Evolutionary conservation across 1,140 invertebrate genomes (phyloP).

Genomic region (Notospermus geniculatus): DNA sequence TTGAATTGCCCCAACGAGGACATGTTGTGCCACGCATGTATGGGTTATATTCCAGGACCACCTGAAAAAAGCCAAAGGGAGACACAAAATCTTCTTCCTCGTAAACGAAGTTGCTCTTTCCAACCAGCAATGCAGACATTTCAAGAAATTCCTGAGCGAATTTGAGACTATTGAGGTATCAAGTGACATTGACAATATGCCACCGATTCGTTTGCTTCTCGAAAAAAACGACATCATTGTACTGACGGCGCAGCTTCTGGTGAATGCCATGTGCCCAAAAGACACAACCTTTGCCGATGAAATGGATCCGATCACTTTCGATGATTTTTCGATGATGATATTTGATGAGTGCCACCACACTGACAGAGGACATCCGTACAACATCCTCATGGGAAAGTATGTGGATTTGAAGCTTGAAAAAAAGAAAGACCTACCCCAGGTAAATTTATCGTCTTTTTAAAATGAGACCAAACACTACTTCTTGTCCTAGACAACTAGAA

Average conservation of each 20-base stretch:
- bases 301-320: background rate
- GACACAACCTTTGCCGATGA: background rate
- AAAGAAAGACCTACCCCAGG: conserved; percentile 9
- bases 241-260: background rate
- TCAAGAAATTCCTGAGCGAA: background rate
- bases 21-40: background rate
- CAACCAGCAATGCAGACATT: background rate
- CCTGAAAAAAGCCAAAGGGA: background rate
- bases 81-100: background rate
- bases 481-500: conserved; percentile 12
- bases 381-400: conserved; percentile 45
- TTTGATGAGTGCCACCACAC: conserved; percentile 57
- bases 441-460: conserved; percentile 4
- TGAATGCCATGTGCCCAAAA: background rate
- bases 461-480: too few relatives aligned
- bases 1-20: background rate
- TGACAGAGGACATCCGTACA: conserved; percentile 46
- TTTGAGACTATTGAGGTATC: background rate
- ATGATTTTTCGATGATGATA: conserved; percentile 41
- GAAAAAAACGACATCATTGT: background rate
- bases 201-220: background rate
- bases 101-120: background rate
- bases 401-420: conserved; percentile 31
- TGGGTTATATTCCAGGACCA: background rate
- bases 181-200: background rate